These are phyloP conservation scores for Dolichallabes microphthalmus DNA, from an alignment of 2,113 vertebrate species.

Conservation along the genomic window DNA sequence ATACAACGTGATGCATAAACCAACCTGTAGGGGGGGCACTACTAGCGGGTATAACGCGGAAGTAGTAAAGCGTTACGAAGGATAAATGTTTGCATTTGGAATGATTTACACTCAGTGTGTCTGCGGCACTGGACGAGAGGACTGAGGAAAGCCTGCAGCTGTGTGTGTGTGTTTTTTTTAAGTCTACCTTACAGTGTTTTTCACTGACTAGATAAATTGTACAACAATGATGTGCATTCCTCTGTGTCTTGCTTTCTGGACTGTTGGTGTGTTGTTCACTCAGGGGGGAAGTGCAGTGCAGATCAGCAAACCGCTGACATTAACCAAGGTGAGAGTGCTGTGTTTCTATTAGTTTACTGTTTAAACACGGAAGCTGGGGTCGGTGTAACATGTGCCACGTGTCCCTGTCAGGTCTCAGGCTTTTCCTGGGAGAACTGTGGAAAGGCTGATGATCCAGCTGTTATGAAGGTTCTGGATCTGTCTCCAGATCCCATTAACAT, in stretches of 20 bases:
- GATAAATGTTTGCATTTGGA: not conserved
- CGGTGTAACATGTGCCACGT: not conserved
- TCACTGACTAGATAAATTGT: not conserved
- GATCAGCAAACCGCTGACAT: not conserved
- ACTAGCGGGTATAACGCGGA: slow-evolving; percentile 8
- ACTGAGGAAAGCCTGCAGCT: not conserved
- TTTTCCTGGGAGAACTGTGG: slow-evolving; percentile 77
- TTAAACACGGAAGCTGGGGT: not conserved
- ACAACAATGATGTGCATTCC: slow-evolving; percentile 19
- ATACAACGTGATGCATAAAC: slow-evolving; percentile 19
- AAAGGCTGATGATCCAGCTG: slow-evolving; percentile 59
- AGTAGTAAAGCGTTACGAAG: not conserved
- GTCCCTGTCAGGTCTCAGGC: slow-evolving; percentile 44
- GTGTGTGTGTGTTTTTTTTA: not conserved
- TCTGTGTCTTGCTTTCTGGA: slow-evolving; percentile 18
- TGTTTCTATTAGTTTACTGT: not conserved
- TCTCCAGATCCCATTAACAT: slow-evolving; percentile 73
- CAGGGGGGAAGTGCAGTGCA: not conserved
- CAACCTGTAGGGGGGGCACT: slow-evolving; percentile 35
- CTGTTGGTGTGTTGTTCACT: not conserved
- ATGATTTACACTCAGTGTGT: not conserved
- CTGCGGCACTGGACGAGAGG: not conserved
- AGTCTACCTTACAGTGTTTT: not conserved
- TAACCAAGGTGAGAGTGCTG: slow-evolving; percentile 30
- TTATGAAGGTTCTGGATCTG: slow-evolving; percentile 61